Evolutionary conservation across 2,797 vertebrate genomes (phyloP).

Genomic region (Pseudochirops cupreus): DNA sequence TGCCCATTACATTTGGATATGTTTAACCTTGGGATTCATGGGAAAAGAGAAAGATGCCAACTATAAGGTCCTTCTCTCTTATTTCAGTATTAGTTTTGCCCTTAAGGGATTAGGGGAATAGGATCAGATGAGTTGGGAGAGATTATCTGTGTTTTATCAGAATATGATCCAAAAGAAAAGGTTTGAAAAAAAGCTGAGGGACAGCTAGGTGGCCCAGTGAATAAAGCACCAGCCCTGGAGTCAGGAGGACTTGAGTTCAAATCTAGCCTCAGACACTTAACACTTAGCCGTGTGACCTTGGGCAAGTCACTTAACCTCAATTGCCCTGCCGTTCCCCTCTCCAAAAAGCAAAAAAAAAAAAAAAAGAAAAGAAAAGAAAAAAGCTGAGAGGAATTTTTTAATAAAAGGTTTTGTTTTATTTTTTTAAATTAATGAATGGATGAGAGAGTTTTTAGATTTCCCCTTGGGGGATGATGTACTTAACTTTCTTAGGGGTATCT

Average conservation of each 20-base stretch:
- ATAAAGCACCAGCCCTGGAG: too few relatives aligned
- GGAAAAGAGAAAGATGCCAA: background rate
- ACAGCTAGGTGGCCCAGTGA: too few relatives aligned
- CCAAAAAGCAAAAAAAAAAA: too few relatives aligned
- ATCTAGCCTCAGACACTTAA: too few relatives aligned
- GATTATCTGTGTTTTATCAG: background rate
- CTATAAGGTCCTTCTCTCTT: background rate
- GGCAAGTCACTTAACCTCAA: too few relatives aligned
- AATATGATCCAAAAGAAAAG: background rate
- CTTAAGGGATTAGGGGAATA: background rate
- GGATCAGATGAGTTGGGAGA: background rate
- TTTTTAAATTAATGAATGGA: background rate
- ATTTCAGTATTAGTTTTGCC: background rate
- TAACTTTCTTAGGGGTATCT: background rate
- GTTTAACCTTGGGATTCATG: background rate
- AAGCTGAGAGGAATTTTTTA: background rate
- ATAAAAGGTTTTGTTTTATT: too few relatives aligned
- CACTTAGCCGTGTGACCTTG: too few relatives aligned
- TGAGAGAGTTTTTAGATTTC: background rate
- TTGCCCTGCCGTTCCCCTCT: too few relatives aligned
- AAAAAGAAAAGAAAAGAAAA: too few relatives aligned
- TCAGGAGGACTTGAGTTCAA: too few relatives aligned
- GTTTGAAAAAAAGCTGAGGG: background rate
- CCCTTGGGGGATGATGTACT: background rate
- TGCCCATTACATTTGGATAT: background rate